A percentile compares a stretch with the other conserved stretches of the same genome.
Conservation (phyloP, 2,113 vertebrate genomes). For the Hypomesus transpacificus region DNA sequence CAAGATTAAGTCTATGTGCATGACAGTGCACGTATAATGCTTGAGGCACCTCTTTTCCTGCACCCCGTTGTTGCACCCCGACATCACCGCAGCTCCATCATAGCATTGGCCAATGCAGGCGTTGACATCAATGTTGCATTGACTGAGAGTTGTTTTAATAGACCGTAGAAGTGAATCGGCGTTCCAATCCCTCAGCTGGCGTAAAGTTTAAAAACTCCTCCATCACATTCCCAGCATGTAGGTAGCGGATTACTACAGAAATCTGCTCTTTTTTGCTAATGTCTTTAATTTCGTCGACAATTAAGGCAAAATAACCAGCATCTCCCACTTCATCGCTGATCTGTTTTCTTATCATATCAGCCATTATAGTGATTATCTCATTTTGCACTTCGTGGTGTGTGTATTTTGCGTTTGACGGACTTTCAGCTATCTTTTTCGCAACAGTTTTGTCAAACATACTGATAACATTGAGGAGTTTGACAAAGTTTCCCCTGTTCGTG, state of each 20-base stretch:
- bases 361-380: slow-evolving; percentile 15
- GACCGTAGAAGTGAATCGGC: neutral
- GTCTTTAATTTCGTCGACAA: slow-evolving; percentile 26
- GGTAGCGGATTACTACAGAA: neutral
- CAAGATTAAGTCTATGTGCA: too few relatives aligned
- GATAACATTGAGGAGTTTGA: too few relatives aligned
- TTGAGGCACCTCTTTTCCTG: slow-evolving; percentile 14
- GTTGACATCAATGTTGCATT: slow-evolving; percentile 6
- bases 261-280: slow-evolving; percentile 13
- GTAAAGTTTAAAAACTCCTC: neutral
- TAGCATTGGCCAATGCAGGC: slow-evolving; percentile 10
- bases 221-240: neutral
- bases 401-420: too few relatives aligned
- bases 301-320: slow-evolving; percentile 7
- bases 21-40: neutral
- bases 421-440: too few relatives aligned
- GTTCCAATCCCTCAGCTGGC: neutral
- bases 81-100: slow-evolving; percentile 1
- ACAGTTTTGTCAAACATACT: too few relatives aligned
- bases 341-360: slow-evolving; percentile 9
- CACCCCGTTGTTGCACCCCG: neutral
- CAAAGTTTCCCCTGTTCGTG: too few relatives aligned
- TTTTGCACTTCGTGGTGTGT: neutral
- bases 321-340: slow-evolving; percentile 16
- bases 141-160: neutral